Evolutionary conservation across 2,797 vertebrate genomes (phyloP).

Genomic region (Protonibea diacanthus): DNA sequence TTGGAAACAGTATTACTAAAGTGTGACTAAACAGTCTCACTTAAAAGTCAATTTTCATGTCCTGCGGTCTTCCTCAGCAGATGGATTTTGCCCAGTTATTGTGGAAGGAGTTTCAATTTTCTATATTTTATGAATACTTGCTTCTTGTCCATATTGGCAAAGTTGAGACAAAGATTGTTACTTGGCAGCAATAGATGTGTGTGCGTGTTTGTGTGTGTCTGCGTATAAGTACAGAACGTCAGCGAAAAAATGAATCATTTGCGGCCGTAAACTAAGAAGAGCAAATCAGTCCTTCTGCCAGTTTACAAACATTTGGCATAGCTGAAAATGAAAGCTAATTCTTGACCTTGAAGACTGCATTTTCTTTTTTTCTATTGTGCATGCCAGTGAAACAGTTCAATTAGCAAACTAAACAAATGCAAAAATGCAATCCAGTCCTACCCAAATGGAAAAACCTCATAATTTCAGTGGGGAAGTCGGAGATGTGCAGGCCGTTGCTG

Average conservation of each 20-base stretch:
- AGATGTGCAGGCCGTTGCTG: not conserved
- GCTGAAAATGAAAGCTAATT: not conserved
- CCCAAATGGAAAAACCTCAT: not conserved
- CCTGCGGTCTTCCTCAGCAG: not conserved
- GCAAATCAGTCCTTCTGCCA: constrained; percentile 17
- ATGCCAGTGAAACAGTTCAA: not conserved
- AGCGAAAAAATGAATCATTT: constrained; percentile 27
- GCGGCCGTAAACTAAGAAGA: constrained; percentile 9
- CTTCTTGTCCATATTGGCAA: not conserved
- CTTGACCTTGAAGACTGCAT: constrained; percentile 6
- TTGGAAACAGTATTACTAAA: not conserved
- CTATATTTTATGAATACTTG: not conserved
- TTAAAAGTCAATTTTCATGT: not conserved
- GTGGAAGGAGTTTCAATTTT: constrained; percentile 5
- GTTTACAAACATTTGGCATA: constrained; percentile 1
- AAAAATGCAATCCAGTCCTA: no score
- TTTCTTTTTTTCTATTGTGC: not conserved
- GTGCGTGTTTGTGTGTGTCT: constrained; percentile 12
- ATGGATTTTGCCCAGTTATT: not conserved
- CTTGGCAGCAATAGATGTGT: not conserved
- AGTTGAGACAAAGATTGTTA: constrained; percentile 2
- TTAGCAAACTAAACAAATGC: constrained; percentile 2
- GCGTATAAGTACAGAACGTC: not conserved
- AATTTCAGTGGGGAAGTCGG: not conserved
- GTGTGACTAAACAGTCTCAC: not conserved